Conservation (phyloP, 1,140 invertebrate genomes). For the Lepidurus couesii region DNA sequence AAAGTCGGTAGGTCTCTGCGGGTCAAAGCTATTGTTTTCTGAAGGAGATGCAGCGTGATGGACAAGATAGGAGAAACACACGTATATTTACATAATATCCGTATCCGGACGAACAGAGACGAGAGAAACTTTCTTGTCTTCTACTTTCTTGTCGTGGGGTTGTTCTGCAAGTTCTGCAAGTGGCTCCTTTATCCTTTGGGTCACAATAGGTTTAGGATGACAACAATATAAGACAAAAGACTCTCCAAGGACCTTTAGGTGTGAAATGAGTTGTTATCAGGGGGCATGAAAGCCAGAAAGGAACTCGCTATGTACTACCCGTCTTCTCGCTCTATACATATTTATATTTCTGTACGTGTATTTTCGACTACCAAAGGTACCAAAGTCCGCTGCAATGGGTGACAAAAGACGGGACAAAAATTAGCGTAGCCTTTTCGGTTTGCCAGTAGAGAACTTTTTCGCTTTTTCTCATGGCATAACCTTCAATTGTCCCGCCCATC, state of each 20-base stretch:
- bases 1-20: background rate
- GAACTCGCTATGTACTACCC: no score
- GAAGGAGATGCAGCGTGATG: background rate
- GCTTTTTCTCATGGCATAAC: background rate
- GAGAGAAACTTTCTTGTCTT: background rate
- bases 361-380: no score
- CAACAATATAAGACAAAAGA: conserved; percentile 16
- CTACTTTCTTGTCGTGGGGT: background rate
- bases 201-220: conserved; percentile 1
- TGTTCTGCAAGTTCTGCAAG: conserved; percentile 21
- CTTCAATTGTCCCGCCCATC: conserved; percentile 21
- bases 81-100: conserved; percentile 15
- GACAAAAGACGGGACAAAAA: conserved; percentile 1
- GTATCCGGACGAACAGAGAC: background rate
- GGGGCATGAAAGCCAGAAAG: background rate
- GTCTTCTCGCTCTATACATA: no score
- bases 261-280: conserved; percentile 22
- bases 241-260: background rate
- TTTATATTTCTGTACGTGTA: no score
- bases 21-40: background rate
- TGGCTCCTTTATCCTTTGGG: background rate
- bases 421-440: background rate
- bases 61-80: conserved; percentile 6
- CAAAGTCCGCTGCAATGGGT: background rate
- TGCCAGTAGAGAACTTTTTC: background rate